Evolutionary conservation across 2,113 vertebrate genomes (phyloP).

Genomic region (Ammodramus savannarum): DNA sequence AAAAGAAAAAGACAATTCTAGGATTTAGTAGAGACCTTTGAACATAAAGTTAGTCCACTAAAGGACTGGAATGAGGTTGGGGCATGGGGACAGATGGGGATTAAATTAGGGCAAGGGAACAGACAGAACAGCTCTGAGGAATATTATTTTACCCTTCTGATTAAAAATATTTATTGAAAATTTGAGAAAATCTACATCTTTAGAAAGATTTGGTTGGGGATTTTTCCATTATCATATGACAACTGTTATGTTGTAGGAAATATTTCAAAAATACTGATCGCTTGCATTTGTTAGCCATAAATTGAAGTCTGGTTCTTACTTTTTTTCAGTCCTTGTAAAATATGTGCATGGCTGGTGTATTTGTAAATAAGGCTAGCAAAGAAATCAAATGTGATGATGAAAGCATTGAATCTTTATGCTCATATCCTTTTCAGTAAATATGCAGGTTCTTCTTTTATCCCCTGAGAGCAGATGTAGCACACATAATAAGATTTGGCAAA

Average conservation of each 20-base stretch:
- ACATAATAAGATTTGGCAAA: background rate
- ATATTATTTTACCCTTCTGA: background rate
- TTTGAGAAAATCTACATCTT: background rate
- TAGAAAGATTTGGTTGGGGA: accelerated
- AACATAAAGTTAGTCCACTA: background rate
- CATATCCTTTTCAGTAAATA: background rate
- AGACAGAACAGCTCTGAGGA: background rate
- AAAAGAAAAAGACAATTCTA: background rate
- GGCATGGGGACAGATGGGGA: background rate
- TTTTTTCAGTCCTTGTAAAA: background rate
- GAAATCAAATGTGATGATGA: background rate
- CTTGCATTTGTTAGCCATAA: background rate
- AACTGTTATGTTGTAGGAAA: background rate
- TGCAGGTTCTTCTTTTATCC: background rate
- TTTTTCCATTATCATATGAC: background rate
- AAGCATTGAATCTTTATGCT: background rate
- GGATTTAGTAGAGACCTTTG: background rate
- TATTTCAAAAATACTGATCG: background rate
- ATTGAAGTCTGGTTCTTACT: background rate
- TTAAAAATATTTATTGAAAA: background rate
- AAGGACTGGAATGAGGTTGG: background rate
- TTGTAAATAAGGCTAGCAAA: background rate
- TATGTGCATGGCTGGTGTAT: background rate
- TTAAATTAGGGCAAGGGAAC: background rate
- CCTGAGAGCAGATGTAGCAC: background rate